Base-by-base conservation (phyloP, 2,888 invertebrate species). In the Drosophila aldrichi region DNA sequence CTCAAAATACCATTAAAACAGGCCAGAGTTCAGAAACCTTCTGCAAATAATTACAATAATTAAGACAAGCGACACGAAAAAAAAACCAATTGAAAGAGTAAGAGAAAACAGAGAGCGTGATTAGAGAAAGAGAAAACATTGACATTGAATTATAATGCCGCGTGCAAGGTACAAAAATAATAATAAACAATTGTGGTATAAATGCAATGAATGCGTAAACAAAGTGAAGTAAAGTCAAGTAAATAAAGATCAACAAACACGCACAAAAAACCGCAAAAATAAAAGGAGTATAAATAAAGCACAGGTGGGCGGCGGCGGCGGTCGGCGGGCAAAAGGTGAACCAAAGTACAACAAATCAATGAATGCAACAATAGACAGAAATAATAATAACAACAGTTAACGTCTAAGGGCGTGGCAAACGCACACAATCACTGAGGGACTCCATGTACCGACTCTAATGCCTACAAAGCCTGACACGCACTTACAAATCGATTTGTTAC, bases 121-220 rank as follows among this genome's bases (percentile, higher is more conserved):
- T 62, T 64, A 59, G 40, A 20, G 54, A 46, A 38, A 61, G 51
- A n/a, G 40, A 62, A 78, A 82, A 79, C 72, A 79, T 89, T 89
- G 84, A 89, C 84, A 84, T 84, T 84, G 84, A 89, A 74, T 74
- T 88, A 88, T 64, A 75, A 75, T 67, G 73, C 66, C 67, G 59
- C 74, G 74, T 77, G 68, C 67, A 62, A 68, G 58, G 65, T 63
- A 52, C 49, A 61, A 64, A 62, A 67, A 67, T 57, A 67, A 76
- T 64, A 65, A 58, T 82, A 57, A 74, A 69, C 61, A 70, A 66
- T 66, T 66, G 60, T 36, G 44, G 49, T 63, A 48, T 60, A 46
- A 79, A 56, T 62, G 65, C 63, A 74, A 25, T 67, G 57, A 67
- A 40, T 67, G 59, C 32, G 44, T 74, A 18, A 14, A 41, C 12